Evolutionary conservation across 2,888 invertebrate species (phyloP), one percentile per base, ranked within the genome.

Genomic region (Allolobophora icterica): DNA sequence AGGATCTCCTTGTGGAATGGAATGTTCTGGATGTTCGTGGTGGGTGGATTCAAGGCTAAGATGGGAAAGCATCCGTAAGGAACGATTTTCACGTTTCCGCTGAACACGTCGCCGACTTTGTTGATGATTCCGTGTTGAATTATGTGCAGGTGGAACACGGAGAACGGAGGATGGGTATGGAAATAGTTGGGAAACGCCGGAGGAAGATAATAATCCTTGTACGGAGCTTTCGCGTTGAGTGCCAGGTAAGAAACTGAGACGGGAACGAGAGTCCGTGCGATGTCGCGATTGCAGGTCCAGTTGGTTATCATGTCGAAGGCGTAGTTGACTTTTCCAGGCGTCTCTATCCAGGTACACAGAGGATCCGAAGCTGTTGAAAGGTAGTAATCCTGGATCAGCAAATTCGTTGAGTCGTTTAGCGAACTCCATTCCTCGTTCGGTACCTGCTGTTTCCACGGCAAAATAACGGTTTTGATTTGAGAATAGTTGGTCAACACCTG

Each of bases 1-100:
- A 93, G 92, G 6, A 93, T 92, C 45, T 93, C 92, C 34, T 89
- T 89, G 89, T 92, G 92, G 19, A 92, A 38, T 13, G 91, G 92
- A 24, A 91, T 35, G 30, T 33, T n/a, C 35, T 35, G 30, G n/a
- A 40, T 30, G 42, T 42, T 42, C 38, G 35, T 34, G 30, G 35
- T 34, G 30, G 89, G 89, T 40, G 34, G 38, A 1, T 38, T 34
- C 40, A 40, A 17, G 4, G 11, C 89, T 35, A 19, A 24, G 30
- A 38, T 40, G 40, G 35, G 38, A 40, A 35, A 38, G 19, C 89
- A 89, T 30, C 89, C 89, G 89, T 89, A 89, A 3, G 89, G 89
- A 38, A 89, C 89, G 33, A 89, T 35, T 40, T 89, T 89, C 35
- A 89, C 30, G 11, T 89, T 89, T 38, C 89, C 30, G 38, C 38